Evolutionary conservation across 2,888 invertebrate species (phyloP).

Genomic region (Oxycera nigricornis): DNA sequence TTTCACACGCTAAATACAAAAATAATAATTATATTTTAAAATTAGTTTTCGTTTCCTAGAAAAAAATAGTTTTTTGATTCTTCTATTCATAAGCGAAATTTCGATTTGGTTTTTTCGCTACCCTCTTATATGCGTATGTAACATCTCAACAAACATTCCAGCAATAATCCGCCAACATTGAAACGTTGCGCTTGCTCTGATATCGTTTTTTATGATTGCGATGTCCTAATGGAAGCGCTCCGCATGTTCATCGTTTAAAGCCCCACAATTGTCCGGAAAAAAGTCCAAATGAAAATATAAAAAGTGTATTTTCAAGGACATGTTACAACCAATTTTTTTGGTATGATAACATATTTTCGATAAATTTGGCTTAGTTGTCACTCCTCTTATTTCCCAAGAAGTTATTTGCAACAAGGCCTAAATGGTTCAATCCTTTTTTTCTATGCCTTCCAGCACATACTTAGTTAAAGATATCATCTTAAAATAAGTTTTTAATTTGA

Average conservation of each 20-base stretch:
- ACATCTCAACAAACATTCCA: conserved; percentile 46
- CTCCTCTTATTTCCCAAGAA: not conserved
- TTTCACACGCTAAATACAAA: not conserved
- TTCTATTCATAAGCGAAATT: not conserved
- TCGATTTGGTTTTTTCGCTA: not conserved
- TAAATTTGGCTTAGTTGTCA: not conserved
- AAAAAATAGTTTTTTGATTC: not conserved
- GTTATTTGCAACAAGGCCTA: not conserved
- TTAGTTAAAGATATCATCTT: not conserved
- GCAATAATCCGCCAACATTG: conserved; percentile 56
- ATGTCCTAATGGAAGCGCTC: conserved; percentile 58
- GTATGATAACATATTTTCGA: not conserved
- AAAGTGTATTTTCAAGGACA: not conserved
- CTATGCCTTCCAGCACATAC: not conserved
- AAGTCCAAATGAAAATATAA: not conserved
- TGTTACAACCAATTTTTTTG: not conserved
- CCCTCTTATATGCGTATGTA: not conserved
- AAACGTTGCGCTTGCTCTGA: conserved; percentile 52
- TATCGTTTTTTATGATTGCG: conserved; percentile 53
- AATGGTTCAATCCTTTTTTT: not conserved
- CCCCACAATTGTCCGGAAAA: not conserved
- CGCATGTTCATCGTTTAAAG: conserved; percentile 42
- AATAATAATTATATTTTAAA: not conserved
- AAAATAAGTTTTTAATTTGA: not conserved
- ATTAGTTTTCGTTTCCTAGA: not conserved